Evolutionary conservation across 2,113 vertebrate genomes (phyloP).

Genomic region (Ciconia stormi): DNA sequence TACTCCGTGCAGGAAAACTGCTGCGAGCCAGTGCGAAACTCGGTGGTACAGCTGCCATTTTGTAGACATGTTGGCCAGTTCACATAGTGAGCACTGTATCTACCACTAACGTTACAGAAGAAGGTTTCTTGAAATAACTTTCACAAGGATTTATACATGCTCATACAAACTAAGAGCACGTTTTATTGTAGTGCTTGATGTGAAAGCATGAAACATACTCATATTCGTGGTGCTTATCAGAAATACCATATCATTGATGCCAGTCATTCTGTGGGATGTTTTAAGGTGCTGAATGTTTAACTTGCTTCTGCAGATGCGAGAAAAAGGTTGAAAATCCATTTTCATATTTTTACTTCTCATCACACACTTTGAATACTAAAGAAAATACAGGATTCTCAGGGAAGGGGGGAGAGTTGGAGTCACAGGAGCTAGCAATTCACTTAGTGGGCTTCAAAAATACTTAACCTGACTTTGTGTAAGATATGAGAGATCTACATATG

Average conservation of each 20-base stretch:
- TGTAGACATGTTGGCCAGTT: neutral
- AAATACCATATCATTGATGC: too few species aligned
- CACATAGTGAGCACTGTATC: rapidly evolving
- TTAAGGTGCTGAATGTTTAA: neutral
- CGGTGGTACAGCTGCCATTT: neutral
- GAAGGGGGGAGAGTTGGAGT: neutral
- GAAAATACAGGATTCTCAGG: neutral
- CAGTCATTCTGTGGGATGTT: neutral
- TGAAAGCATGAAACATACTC: neutral
- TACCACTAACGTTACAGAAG: neutral
- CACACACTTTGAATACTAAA: neutral
- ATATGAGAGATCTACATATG: neutral
- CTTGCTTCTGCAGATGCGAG: neutral
- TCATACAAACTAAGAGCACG: neutral
- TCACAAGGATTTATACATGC: neutral
- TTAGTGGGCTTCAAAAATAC: neutral
- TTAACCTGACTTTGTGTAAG: neutral
- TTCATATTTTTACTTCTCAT: neutral
- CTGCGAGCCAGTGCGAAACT: rapidly evolving
- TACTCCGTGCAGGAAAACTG: neutral
- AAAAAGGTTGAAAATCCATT: neutral
- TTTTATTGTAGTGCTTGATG: neutral
- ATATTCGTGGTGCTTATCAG: neutral
- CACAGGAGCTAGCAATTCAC: neutral
- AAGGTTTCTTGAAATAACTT: neutral